These are phyloP conservation scores for Theodoxus fluviatilis DNA, from an alignment of 2,888 invertebrate species.

Conservation along the genomic window DNA sequence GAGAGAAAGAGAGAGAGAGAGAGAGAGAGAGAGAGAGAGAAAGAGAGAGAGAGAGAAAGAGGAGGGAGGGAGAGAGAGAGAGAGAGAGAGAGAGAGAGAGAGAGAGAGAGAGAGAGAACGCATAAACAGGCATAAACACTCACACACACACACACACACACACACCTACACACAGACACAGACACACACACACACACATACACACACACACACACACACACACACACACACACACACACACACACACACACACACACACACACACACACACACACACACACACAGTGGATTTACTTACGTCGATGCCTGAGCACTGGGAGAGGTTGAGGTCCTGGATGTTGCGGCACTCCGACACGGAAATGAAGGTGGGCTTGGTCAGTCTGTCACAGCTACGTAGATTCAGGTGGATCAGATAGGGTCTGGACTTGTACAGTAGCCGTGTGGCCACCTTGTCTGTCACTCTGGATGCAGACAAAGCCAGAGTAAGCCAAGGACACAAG, in stretches of 20 bases:
- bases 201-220: not conserved
- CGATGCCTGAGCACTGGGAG: slow-evolving; percentile 60
- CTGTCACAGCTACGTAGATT: slow-evolving; percentile 59
- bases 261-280: slow-evolving; percentile 16
- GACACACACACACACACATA: not conserved
- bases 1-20: too few relatives aligned
- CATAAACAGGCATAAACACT: too few relatives aligned
- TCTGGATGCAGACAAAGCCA: too few relatives aligned
- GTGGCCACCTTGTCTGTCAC: slow-evolving; percentile 61
- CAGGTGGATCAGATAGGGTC: slow-evolving; percentile 64
- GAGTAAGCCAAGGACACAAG: too few relatives aligned
- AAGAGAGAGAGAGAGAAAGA: too few relatives aligned
- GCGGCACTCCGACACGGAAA: slow-evolving; percentile 60
- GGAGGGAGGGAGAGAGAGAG: too few relatives aligned
- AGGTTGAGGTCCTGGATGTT: slow-evolving; percentile 66
- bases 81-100: too few relatives aligned
- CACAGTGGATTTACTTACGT: slow-evolving; percentile 50
- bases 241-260: not conserved
- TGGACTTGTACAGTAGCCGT: slow-evolving; percentile 57
- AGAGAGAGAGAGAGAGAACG: too few relatives aligned
- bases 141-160: too few relatives aligned
- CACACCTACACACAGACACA: not conserved
- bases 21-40: too few relatives aligned
- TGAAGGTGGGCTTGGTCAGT: slow-evolving; percentile 52
- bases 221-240: not conserved